Conservation (phyloP, 2,888 invertebrate species). For the Marasmarcha lunaedactyla region DNA sequence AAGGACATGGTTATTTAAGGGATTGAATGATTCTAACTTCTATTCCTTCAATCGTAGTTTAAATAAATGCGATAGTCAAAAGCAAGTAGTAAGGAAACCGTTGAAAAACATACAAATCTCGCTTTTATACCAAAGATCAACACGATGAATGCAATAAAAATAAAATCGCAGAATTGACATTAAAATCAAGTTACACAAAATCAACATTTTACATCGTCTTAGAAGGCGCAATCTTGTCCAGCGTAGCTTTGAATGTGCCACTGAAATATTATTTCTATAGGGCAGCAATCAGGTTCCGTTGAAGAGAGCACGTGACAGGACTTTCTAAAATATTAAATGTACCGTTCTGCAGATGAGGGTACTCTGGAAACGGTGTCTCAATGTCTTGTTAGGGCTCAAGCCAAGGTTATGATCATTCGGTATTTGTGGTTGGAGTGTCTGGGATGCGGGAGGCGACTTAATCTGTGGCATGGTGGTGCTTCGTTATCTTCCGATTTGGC, state of each 20-base stretch:
- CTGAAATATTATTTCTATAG: conserved; percentile 69
- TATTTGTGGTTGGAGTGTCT: not conserved
- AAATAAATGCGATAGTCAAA: no score
- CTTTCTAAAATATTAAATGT: conserved; percentile 59
- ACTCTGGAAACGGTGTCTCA: conserved; percentile 12
- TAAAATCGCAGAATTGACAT: no score
- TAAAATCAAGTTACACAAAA: conserved; percentile 15
- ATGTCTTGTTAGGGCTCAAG: not conserved
- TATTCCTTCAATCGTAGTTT: no score
- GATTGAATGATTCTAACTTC: no score
- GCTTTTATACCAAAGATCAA: no score
- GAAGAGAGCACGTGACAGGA: conserved; percentile 66
- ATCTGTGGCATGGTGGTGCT: conserved; percentile 3
- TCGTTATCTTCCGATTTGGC: not conserved
- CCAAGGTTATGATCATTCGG: not conserved
- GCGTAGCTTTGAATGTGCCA: conserved; percentile 58
- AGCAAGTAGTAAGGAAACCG: no score
- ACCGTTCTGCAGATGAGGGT: conserved; percentile 21
- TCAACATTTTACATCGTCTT: conserved; percentile 19
- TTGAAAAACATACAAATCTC: no score
- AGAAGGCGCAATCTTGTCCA: conserved; percentile 46
- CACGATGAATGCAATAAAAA: no score
- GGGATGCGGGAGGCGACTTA: not conserved
- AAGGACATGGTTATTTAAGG: no score
- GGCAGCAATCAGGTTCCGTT: conserved; percentile 68